Evolutionary conservation across 2,113 vertebrate genomes (phyloP).

Genomic region (Corvus cornix): DNA sequence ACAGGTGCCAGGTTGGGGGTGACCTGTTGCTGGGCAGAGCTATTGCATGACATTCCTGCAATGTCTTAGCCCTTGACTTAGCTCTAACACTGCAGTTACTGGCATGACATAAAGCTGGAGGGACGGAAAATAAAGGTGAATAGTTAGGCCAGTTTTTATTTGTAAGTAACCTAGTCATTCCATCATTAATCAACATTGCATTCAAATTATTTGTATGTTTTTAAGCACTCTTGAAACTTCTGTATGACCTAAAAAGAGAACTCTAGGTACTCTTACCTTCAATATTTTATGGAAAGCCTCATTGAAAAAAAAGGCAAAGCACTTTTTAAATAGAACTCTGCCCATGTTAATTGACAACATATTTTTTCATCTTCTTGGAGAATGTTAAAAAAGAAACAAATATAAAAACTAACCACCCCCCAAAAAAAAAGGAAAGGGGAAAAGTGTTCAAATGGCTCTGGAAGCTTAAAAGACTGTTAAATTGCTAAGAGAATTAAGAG

Average conservation of each 20-base stretch:
- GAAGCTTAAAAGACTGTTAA: neutral
- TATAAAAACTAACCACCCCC: neutral
- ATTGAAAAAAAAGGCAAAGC: neutral
- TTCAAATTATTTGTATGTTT: neutral
- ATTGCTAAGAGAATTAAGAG: neutral
- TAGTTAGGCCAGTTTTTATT: neutral
- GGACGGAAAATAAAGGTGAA: neutral
- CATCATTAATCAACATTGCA: neutral
- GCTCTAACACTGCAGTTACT: neutral
- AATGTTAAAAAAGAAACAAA: neutral
- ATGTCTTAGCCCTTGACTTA: neutral
- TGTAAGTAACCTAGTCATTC: neutral
- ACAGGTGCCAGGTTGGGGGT: neutral
- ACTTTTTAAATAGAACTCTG: neutral
- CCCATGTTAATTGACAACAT: neutral
- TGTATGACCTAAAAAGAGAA: neutral
- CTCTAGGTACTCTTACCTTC: neutral
- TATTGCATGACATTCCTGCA: neutral
- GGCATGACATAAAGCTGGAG: neutral
- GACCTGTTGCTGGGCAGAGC: neutral
- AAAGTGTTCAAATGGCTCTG: neutral
- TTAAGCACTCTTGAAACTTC: neutral
- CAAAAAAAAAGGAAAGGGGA: too few relatives aligned
- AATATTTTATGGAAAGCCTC: neutral
- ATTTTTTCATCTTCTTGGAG: neutral